Evolutionary conservation across 2,888 invertebrate species (phyloP), one percentile per base, ranked within the genome.

Genomic region (Drosophila prostipennis): DNA sequence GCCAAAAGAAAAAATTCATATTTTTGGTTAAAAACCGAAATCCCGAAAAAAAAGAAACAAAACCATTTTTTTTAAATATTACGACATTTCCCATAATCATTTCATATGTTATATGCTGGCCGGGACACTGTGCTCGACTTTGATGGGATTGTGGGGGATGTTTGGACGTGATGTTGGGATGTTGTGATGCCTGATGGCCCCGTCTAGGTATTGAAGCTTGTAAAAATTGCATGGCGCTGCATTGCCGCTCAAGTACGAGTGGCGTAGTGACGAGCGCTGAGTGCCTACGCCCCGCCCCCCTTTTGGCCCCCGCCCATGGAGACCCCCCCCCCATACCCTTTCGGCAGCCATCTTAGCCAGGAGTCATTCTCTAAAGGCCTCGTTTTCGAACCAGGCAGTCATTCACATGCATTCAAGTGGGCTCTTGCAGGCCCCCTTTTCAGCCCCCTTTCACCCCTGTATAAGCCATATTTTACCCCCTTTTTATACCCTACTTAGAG

Each of bases 221-320:
- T 79, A 82, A 87, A 87, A 87, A 87, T 87, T 87, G 82, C 82
- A 81, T 87, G 82, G 85, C 82, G 76, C 82, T 87, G 82, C 87
- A 82, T 77, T 85, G 81, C 77, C 77, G 82, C 71, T 84, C 77
- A 84, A 82, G 82, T 87, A 72, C 61, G 52, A 75, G 69, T 60
- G 68, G 60, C 68, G 43, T 34, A 61, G 61, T 67, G 63, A 45
- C 60, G 58, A 71, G 61, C 29, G 34, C 39, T 45, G 56, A 78
- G 81, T 78, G 57, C 78, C 68, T 63, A 64, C 72, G 10, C 36
- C 40, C 40, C 6, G 4, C 32, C 4, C 32, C n/a, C 8, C 16
- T 10, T 2, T 39, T 3, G 11, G 14, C 19, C 53, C 6, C 45
- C 1, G 48, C 72, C 72, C 46, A 14, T 42, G 40, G 16, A 7